These are phyloP conservation scores for Cololabis saira DNA, from an alignment of 2,113 vertebrate species.

Conservation along the genomic window DNA sequence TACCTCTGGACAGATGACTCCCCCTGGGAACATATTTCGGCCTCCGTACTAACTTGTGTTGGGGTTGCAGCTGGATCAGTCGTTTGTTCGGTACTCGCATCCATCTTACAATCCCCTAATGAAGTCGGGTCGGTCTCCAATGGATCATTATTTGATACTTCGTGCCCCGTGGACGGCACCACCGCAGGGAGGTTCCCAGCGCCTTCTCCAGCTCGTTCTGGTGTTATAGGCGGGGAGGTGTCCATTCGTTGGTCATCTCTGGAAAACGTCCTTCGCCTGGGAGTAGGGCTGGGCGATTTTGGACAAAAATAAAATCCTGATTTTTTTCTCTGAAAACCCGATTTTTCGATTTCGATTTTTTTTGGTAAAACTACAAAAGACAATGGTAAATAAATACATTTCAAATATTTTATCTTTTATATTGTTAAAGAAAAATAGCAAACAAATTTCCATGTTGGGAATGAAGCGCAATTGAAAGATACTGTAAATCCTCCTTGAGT, in stretches of 20 bases:
- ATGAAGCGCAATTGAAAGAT: too few species aligned
- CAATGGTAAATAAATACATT: too few species aligned
- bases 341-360: too few species aligned
- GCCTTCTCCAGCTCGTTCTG: conserved; percentile 1
- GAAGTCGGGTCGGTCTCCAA: neutral
- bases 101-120: neutral
- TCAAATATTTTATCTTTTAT: too few species aligned
- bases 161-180: neutral
- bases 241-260: neutral
- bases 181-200: neutral
- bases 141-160: neutral
- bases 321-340: too few species aligned
- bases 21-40: neutral
- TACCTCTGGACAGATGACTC: conserved; percentile 27
- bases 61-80: neutral
- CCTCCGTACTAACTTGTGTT: neutral
- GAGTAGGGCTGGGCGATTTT: too few species aligned
- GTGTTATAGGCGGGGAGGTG: neutral
- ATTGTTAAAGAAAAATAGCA: too few species aligned
- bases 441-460: too few species aligned
- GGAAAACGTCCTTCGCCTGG: conserved; percentile 37
- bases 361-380: too few species aligned
- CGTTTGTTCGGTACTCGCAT: conserved; percentile 1
- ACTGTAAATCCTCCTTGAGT: too few species aligned
- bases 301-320: too few species aligned